Conservation (phyloP, 35 echinoderm and acorn worm species). For the Anneissia japonica region DNA sequence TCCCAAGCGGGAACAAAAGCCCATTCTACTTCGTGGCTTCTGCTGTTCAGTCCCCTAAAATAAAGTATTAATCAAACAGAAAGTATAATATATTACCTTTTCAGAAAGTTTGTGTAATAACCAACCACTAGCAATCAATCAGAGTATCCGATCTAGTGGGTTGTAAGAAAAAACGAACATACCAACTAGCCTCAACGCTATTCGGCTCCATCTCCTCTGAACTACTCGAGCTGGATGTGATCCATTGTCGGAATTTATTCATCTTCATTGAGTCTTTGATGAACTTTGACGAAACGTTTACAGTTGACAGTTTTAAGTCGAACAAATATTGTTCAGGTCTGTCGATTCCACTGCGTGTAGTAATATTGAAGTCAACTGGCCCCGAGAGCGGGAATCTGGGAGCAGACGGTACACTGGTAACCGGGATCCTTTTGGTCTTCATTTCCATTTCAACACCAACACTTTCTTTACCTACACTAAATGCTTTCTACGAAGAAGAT, state of each 20-base stretch:
- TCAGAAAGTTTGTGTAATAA: too few species aligned
- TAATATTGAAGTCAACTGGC: conserved; percentile 11
- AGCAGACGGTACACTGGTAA: neutral
- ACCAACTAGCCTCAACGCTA: too few species aligned
- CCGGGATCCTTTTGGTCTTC: neutral
- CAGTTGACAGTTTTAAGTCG: neutral
- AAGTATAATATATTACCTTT: too few species aligned
- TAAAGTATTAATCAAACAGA: too few species aligned
- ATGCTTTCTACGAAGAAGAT: neutral
- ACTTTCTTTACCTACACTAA: neutral
- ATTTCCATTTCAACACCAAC: neutral
- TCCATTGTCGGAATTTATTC: neutral
- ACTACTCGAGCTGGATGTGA: neutral
- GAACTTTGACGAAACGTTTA: neutral
- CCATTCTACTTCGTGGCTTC: neutral
- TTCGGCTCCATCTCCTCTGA: neutral
- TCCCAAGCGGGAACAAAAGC: neutral
- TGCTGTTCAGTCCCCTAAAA: neutral
- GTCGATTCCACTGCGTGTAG: neutral
- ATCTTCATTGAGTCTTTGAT: neutral
- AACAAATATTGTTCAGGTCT: neutral
- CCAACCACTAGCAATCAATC: too few species aligned
- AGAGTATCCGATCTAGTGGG: too few species aligned
- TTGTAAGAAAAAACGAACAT: too few species aligned
- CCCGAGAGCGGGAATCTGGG: neutral